A percentile compares a stretch with the other conserved stretches of the same genome.
Evolutionary conservation across 2,888 invertebrate species (phyloP).

Genomic region (Arge pagana): DNA sequence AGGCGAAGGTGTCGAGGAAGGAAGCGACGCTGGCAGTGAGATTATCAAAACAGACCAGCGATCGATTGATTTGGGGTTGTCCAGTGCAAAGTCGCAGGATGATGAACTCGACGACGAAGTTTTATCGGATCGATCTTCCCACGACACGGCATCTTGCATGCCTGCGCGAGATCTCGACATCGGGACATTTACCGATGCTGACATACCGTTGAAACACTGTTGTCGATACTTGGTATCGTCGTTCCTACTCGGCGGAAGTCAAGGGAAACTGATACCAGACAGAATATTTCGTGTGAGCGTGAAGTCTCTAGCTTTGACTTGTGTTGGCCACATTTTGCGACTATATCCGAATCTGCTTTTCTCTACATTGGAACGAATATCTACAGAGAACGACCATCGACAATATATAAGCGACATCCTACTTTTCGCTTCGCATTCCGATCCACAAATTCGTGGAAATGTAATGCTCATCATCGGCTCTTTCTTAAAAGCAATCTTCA

Average conservation of each 20-base stretch:
- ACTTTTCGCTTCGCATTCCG: slow-evolving; percentile 71
- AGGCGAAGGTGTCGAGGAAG: slow-evolving; percentile 43
- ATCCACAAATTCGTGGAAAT: slow-evolving; percentile 82
- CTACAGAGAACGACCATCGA: slow-evolving; percentile 31
- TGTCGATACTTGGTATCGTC: slow-evolving; percentile 72
- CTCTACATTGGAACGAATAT: slow-evolving; percentile 58
- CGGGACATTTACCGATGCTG: slow-evolving; percentile 69
- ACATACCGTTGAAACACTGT: slow-evolving; percentile 72
- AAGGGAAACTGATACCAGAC: slow-evolving; percentile 71
- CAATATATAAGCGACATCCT: slow-evolving; percentile 75
- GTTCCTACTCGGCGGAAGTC: slow-evolving; percentile 71
- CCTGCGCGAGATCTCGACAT: slow-evolving; percentile 65
- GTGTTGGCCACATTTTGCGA: slow-evolving; percentile 75
- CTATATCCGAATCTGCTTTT: slow-evolving; percentile 76
- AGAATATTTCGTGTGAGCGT: slow-evolving; percentile 83
- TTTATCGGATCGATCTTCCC: slow-evolving; percentile 37
- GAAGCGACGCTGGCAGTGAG: slow-evolving; percentile 45
- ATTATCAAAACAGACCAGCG: slow-evolving; percentile 41
- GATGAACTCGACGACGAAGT: slow-evolving; percentile 40
- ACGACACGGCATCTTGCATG: slow-evolving; percentile 30
- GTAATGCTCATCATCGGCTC: slow-evolving; percentile 70
- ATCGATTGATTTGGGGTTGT: slow-evolving; percentile 23
- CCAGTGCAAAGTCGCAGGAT: slow-evolving; percentile 32
- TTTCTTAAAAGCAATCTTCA: slow-evolving; percentile 67
- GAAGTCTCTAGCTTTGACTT: slow-evolving; percentile 83